These are phyloP conservation scores for Henricia sp. DNA, from an alignment of 53 echinoderm and acorn worm genomes.

Conservation along the genomic window DNA sequence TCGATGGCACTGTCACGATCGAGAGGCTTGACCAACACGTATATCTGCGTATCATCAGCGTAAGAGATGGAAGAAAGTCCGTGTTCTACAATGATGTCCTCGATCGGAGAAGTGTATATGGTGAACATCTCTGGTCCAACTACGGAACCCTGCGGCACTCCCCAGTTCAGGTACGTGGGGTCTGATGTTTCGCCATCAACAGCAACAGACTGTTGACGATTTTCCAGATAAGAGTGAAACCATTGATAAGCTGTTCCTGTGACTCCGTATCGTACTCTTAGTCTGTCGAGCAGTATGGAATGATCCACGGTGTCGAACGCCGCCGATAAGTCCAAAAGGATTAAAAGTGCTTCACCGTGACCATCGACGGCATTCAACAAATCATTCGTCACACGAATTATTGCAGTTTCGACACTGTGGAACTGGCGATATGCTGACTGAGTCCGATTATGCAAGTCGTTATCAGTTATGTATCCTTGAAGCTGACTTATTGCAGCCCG, in stretches of 20 bases:
- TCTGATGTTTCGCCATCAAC: conserved; percentile 24
- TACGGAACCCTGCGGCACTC: conserved; percentile 15
- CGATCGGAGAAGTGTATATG: neutral
- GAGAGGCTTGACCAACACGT: too few relatives aligned
- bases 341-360: too few relatives aligned
- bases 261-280: conserved; percentile 1
- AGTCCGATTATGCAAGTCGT: too few relatives aligned
- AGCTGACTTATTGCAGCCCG: too few relatives aligned
- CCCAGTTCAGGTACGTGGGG: neutral
- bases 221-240: conserved; percentile 9
- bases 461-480: too few relatives aligned
- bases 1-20: too few relatives aligned
- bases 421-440: too few relatives aligned
- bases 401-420: too few relatives aligned
- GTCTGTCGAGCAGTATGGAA: conserved; percentile 26
- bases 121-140: conserved; percentile 35
- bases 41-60: conserved; percentile 29
- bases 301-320: too few relatives aligned
- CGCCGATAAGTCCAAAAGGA: too few relatives aligned
- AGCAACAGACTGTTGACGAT: neutral
- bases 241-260: neutral
- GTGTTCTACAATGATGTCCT: conserved; percentile 1
- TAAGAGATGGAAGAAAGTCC: conserved; percentile 1
- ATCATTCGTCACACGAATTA: too few relatives aligned
- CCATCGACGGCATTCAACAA: too few relatives aligned